Base-by-base conservation (phyloP, 2,113 vertebrate species). In the Eublepharis macularius region DNA sequence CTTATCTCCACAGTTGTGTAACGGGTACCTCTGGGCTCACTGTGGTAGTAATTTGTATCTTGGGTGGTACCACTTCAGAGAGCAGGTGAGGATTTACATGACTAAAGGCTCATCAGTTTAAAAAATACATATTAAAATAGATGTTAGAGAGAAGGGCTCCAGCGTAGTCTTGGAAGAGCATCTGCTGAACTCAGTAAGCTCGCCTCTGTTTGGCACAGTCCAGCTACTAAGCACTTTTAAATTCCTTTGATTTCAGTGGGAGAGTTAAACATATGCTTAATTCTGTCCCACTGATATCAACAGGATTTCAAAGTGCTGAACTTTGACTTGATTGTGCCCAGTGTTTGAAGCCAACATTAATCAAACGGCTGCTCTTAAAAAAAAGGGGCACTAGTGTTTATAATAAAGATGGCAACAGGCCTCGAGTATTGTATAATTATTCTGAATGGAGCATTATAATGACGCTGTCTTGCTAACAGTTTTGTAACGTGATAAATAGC, bases 291-390 rank as follows among this genome's bases (percentile, higher is more conserved):
- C 3, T 51, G 4, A 21, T 83, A 60, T 68, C 8, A 70, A 2
- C n/a, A 24, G 45, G 11, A 76, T 1, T 83, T 90, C 13, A 34
- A 5, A 81, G 14, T 57, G 36, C 41, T n/a, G 12, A 81, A 24
- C 4, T 12, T 8, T 36, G 16, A 16, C 17, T 78, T 32, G 12
- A 77, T 43, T 47, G 63, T 6, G 29, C 7, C 36, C 75, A 43
- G 90, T 69, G 14, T 77, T 89, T 82, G 51, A 73, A 49, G 74
- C 43, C 81, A 80, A 68, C 72, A 10, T 1, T 88, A 90, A 92
- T 81, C 78, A 80, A 51, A 91, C 11, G 86, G 1, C 1, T 76
- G 45, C 87, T n/a, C 63, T 88, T 92, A 88, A 91, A 90, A n/a
- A n/a, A n/a, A n/a, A n/a, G n/a, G n/a, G n/a, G 29, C 2, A 3